Evolutionary conservation across 2,797 vertebrate species (phyloP), one percentile per base, ranked within the genome.

Genomic region (Telmatherina bonti): DNA sequence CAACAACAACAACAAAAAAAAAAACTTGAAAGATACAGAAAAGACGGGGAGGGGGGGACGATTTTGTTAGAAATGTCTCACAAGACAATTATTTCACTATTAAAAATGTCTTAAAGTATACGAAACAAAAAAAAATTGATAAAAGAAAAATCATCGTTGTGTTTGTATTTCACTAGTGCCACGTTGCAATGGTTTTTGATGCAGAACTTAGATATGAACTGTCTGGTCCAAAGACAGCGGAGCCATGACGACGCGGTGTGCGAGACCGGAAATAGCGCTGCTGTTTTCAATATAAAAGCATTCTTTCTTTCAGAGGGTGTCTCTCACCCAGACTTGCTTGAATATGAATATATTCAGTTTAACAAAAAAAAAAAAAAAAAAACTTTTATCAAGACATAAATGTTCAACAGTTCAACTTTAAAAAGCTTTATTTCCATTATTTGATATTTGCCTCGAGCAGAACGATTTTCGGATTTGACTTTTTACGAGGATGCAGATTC

Each of bases 281-380:
- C 18, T 22, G 12, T 24, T 18, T 9, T 79, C 72, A 79, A 56
- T 65, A 67, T 82, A 83, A 85, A 83, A 68, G 71, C 55, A 20
- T 18, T 7, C 9, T 22, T 47, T n/a, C 43, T 47, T n/a, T 43
- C 16, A 20, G 36, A 38, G 36, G 3, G 0, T 12, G 1, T 38
- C 15, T 38, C 12, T 38, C 5, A 8, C 31, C 12, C 36, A 15
- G 18, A 45, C n/a, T 20, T 45, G 41, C 41, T 45, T 20, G 18
- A 0, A 43, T 16, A 5, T 41, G 18, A 16, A 41, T 41, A 18
- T 18, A 41, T 5, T 41, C 16, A 18, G 16, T 38, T 5, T 38
- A 38, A 4, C 16, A 36, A 5, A 38, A 38, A 15, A 15, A 15
- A 38, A 16, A 38, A 2, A 13, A 38, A 38, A 38, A 5, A 15